phyloP scores from a whole-genome alignment of 2,888 invertebrate species.

The Hipparchia semele region DNA sequence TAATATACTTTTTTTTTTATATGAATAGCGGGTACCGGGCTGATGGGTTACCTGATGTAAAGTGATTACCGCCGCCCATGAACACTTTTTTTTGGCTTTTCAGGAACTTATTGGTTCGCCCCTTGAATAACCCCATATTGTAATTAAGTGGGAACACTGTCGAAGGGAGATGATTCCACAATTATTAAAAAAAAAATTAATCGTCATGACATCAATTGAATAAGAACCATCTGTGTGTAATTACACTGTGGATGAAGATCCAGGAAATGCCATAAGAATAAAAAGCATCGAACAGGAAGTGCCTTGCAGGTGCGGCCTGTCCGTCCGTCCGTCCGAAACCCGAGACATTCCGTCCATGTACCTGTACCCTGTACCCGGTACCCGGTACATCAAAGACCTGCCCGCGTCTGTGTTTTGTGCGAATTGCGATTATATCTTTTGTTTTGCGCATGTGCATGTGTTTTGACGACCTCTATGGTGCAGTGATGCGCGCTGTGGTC shows the following conservation, averaged over 20 bases:
- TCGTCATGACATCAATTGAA: slow-evolving; percentile 4
- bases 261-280: slow-evolving; percentile 60
- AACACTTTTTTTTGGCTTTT: no score
- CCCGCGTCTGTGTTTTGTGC: slow-evolving; percentile 11
- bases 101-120: no score
- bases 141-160: no score
- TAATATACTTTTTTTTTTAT: no score
- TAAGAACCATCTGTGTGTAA: slow-evolving; percentile 14
- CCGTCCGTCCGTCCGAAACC: slow-evolving; percentile 54
- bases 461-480: background rate
- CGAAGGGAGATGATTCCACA: no score
- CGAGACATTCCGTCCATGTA: slow-evolving; percentile 46
- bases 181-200: background rate
- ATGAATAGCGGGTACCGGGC: no score
- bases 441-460: background rate
- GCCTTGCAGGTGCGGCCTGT: slow-evolving; percentile 63
- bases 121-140: no score
- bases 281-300: slow-evolving; percentile 63
- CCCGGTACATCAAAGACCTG: slow-evolving; percentile 34
- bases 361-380: background rate
- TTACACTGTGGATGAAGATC: slow-evolving; percentile 43
- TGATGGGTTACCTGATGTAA: no score
- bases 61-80: no score
- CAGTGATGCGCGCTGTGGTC: no score
- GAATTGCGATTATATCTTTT: slow-evolving; percentile 1